Evolutionary conservation across 2,797 vertebrate genomes (phyloP).

Genomic region (Falco concolor): DNA sequence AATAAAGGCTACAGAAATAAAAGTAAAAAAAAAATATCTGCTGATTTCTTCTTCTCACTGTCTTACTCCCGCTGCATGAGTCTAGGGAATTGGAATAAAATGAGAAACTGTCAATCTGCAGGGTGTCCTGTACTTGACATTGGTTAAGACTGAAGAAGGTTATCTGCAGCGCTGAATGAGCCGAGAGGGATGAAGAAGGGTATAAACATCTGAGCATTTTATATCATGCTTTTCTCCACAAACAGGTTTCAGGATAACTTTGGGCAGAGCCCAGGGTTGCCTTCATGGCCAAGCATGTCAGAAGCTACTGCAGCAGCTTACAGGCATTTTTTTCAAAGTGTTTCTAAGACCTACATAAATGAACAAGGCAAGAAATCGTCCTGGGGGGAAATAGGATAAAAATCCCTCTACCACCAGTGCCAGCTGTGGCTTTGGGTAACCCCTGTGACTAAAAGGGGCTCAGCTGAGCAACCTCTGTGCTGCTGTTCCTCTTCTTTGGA

Average conservation of each 20-base stretch:
- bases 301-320: not conserved
- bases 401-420: not conserved
- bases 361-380: not conserved
- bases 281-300: not conserved
- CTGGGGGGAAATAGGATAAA: not conserved
- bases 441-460: not conserved
- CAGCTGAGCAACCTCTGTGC: not conserved
- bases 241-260: not conserved
- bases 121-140: conserved; percentile 32
- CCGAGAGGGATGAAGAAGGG: not conserved
- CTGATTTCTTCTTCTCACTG: conserved; percentile 16
- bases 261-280: not conserved
- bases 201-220: not conserved
- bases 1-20: conserved; percentile 4
- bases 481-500: not conserved
- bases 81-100: conserved; percentile 51
- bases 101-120: conserved; percentile 50
- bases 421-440: not conserved
- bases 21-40: conserved; percentile 20
- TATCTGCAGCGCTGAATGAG: not conserved
- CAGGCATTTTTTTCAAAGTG: not conserved
- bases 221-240: not conserved
- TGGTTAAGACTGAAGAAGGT: conserved; percentile 10
- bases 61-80: conserved; percentile 38
- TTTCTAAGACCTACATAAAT: not conserved